Percentiles rank a stretch among this genome's conserved stretches.
Evolutionary conservation across 53 echinoderm and acorn worm species (phyloP).

Genomic region (Patiria pectinifera): DNA sequence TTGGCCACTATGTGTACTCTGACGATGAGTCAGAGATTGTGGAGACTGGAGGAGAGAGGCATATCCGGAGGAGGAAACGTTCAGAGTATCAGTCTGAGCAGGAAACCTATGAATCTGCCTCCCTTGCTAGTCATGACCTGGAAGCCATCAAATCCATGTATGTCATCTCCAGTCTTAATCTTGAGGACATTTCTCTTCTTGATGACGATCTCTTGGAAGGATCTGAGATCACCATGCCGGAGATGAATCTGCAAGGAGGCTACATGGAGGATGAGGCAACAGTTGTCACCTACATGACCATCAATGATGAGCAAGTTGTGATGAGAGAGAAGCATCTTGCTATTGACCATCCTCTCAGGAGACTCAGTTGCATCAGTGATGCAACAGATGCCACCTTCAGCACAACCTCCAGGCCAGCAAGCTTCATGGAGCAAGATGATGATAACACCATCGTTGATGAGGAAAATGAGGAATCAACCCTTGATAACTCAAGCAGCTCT

Average conservation of each 20-base stretch:
- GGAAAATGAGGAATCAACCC: constrained; percentile 27
- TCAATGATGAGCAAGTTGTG: constrained; percentile 94
- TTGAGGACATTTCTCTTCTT: constrained; percentile 79
- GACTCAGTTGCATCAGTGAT: constrained; percentile 96
- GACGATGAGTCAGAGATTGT: constrained; percentile 96
- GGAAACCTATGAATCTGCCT: constrained; percentile 83
- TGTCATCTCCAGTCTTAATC: constrained; percentile 87
- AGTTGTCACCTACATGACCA: constrained; percentile 96
- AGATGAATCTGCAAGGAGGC: constrained; percentile 70
- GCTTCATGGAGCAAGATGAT: constrained; percentile 86
- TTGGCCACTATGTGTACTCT: constrained; percentile 95
- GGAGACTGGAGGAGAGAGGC: constrained; percentile 72
- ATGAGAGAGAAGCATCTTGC: constrained; percentile 97
- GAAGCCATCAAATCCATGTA: constrained; percentile 98
- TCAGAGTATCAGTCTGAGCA: constrained; percentile 69
- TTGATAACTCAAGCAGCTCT: constrained; percentile 35
- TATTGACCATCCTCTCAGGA: constrained; percentile 87
- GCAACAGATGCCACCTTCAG: constrained; percentile 97
- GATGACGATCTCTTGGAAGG: constrained; percentile 84
- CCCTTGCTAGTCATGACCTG: constrained; percentile 82
- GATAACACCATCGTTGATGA: constrained; percentile 73
- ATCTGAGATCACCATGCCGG: constrained; percentile 69
- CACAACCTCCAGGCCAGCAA: constrained; percentile 89
- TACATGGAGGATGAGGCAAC: constrained; percentile 84
- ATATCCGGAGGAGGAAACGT: constrained; percentile 64